A percentile compares a stretch with the other conserved stretches of the same genome.
Evolutionary conservation across 2,797 vertebrate species (phyloP).

Genomic region (Hippopotamyrus pictus): DNA sequence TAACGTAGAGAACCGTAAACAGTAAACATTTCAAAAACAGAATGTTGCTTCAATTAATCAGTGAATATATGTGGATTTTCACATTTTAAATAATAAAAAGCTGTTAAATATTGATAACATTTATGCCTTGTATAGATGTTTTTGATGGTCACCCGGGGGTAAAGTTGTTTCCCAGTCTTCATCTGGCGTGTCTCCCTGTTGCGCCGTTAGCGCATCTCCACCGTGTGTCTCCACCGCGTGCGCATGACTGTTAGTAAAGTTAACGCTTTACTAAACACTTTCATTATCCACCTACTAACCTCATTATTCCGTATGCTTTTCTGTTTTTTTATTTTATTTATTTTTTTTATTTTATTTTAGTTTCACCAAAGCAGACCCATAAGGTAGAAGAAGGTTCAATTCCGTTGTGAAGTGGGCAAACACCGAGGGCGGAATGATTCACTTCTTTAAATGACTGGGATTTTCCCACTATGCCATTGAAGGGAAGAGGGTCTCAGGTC

Average conservation of each 20-base stretch:
- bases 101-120: background rate
- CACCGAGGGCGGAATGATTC: conserved; percentile 44
- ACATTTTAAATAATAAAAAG: background rate
- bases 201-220: conserved; percentile 7
- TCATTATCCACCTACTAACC: conserved; percentile 66
- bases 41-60: background rate
- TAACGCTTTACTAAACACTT: conserved; percentile 48
- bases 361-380: conserved; percentile 83
- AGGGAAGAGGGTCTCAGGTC: background rate
- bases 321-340: conserved; percentile 53
- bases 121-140: background rate
- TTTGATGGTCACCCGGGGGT: conserved; percentile 49
- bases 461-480: background rate
- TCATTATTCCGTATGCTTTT: conserved; percentile 65
- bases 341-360: conserved; percentile 62
- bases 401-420: conserved; percentile 51
- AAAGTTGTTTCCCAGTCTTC: conserved; percentile 63
- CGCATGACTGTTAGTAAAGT: conserved; percentile 6
- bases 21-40: background rate
- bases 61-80: background rate
- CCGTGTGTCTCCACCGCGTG: conserved; percentile 28
- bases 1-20: background rate
- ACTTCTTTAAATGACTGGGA: conserved; percentile 31
- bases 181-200: conserved; percentile 10
- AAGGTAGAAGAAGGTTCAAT: conserved; percentile 79